phyloP scores from a whole-genome alignment of 2,113 vertebrate species.

The Acanthochromis polyacanthus region DNA sequence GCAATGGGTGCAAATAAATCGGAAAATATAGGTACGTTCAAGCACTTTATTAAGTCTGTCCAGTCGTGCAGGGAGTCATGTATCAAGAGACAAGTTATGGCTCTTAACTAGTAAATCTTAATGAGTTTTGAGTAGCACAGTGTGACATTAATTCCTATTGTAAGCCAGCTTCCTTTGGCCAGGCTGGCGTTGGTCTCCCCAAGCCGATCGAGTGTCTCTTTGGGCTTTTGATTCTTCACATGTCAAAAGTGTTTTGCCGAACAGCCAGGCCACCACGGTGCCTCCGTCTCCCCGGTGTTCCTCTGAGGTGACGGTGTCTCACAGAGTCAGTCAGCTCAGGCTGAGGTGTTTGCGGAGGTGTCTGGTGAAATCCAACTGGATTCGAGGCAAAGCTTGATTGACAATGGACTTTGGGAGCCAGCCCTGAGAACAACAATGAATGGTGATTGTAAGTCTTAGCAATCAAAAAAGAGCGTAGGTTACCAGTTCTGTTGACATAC shows the following conservation, averaged over 20 bases:
- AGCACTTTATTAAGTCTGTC: conserved; percentile 50
- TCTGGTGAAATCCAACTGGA: conserved; percentile 84
- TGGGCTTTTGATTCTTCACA: no score
- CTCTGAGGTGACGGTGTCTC: conserved; percentile 12
- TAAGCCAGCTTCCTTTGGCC: conserved; percentile 15
- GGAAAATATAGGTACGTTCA: neutral
- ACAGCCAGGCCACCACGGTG: conserved; percentile 3
- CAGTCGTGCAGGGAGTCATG: conserved; percentile 10
- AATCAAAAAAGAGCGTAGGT: no score
- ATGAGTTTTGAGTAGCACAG: conserved; percentile 63
- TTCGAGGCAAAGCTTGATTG: conserved; percentile 81
- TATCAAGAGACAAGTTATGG: conserved; percentile 25
- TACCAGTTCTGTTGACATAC: neutral
- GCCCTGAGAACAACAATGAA: conserved; percentile 75
- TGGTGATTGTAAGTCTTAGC: neutral
- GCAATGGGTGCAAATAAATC: neutral
- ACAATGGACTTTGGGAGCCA: conserved; percentile 86
- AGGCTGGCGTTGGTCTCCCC: conserved; percentile 20
- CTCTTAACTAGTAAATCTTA: conserved; percentile 29
- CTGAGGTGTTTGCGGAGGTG: conserved; percentile 80
- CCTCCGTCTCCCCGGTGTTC: neutral
- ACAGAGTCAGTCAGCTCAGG: conserved; percentile 35
- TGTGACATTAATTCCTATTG: conserved; percentile 69
- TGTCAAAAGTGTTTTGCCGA: neutral
- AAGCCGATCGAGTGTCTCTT: neutral